These are phyloP conservation scores for Collichthys lucidus DNA, from an alignment of 2,113 vertebrate species.

Conservation along the genomic window DNA sequence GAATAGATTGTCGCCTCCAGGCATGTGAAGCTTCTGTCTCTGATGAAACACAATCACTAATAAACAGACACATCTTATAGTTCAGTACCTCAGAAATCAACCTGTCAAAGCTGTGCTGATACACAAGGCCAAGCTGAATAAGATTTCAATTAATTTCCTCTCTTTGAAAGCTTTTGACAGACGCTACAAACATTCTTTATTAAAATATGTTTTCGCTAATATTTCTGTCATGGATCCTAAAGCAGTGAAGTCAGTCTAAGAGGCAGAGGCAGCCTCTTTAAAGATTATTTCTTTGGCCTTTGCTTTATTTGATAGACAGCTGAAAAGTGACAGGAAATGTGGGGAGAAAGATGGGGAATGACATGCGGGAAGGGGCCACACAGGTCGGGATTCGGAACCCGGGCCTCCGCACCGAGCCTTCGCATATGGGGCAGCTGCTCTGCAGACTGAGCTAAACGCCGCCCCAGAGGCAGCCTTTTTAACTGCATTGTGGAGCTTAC, in stretches of 20 bases:
- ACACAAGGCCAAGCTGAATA: neutral
- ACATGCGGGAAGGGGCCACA: too few relatives aligned
- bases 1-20: neutral
- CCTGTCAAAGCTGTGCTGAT: neutral
- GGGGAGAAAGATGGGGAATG: too few relatives aligned
- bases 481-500: neutral
- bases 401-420: too few relatives aligned
- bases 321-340: too few relatives aligned
- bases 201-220: neutral
- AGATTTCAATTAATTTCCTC: neutral
- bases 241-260: neutral
- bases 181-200: neutral
- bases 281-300: too few relatives aligned
- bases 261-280: neutral
- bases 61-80: neutral
- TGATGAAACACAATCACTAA: neutral
- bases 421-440: too few relatives aligned
- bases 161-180: neutral
- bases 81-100: neutral
- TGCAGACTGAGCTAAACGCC: too few relatives aligned
- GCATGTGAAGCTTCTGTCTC: neutral
- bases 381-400: too few relatives aligned
- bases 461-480: neutral
- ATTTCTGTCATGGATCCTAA: neutral
- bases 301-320: too few relatives aligned